phyloP scores from a whole-genome alignment of 1,140 invertebrate species.

The Subanguina moxae region DNA sequence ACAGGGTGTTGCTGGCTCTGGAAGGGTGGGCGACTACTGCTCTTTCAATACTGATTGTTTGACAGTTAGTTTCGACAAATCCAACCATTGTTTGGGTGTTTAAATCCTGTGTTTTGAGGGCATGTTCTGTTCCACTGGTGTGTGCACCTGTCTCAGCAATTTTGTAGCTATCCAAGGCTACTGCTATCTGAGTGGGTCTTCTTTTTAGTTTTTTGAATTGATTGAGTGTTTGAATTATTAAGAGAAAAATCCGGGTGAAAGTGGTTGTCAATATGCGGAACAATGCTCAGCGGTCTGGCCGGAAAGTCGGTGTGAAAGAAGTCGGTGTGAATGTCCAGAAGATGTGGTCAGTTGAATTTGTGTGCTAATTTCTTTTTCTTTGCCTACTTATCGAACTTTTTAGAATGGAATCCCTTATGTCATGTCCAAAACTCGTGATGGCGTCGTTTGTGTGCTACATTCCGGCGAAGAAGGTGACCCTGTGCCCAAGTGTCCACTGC shows the following conservation, averaged over 20 bases:
- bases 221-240: no score
- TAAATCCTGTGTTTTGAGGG: constrained; percentile 41
- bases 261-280: constrained; percentile 56
- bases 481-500: constrained; percentile 54
- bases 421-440: constrained; percentile 57
- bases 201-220: no score
- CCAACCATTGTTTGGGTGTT: no score
- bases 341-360: constrained; percentile 31
- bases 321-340: constrained; percentile 55
- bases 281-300: constrained; percentile 57
- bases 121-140: constrained; percentile 58
- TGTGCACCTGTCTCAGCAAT: constrained; percentile 55
- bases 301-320: constrained; percentile 57
- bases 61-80: constrained; percentile 31
- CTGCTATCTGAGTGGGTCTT: constrained; percentile 51
- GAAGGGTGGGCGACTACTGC: constrained; percentile 55
- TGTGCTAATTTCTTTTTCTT: no score
- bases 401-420: constrained; percentile 50
- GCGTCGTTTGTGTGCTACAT: constrained; percentile 56
- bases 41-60: constrained; percentile 58
- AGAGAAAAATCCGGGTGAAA: constrained; percentile 58
- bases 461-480: constrained; percentile 58
- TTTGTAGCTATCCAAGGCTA: constrained; percentile 59
- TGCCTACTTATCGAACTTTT: no score
- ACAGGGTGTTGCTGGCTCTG: constrained; percentile 55